Percentiles rank a stretch among this genome's conserved stretches.
These are phyloP conservation scores for Odontocerum albicorne DNA, from an alignment of 2,888 invertebrate species.

Conservation along the genomic window DNA sequence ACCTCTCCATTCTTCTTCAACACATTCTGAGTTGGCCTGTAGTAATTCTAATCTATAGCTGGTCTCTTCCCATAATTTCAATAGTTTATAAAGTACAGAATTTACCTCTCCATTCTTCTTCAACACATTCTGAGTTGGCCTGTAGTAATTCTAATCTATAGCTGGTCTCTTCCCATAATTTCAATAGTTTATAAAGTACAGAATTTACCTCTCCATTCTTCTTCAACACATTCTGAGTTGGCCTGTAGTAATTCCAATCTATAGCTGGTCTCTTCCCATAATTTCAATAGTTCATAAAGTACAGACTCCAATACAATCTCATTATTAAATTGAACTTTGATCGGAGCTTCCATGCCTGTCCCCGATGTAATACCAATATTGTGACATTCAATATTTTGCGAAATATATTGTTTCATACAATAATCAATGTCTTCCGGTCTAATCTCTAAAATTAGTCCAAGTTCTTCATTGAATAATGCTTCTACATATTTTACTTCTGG, in stretches of 20 bases:
- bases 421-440: conserved; percentile 55
- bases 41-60: conserved; percentile 85
- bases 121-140: conserved; percentile 75
- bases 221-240: conserved; percentile 72
- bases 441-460: conserved; percentile 84
- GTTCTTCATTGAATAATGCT: conserved; percentile 81
- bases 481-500: conserved; percentile 60
- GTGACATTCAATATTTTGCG: conserved; percentile 62
- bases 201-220: conserved; percentile 69
- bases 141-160: conserved; percentile 86
- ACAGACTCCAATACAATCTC: conserved; percentile 61
- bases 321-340: conserved; percentile 62
- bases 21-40: conserved; percentile 81
- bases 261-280: conserved; percentile 97
- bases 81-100: conserved; percentile 59
- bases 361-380: conserved; percentile 68
- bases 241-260: conserved; percentile 85
- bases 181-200: conserved; percentile 48
- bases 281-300: conserved; percentile 69
- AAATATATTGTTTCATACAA: conserved; percentile 63
- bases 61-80: conserved; percentile 93
- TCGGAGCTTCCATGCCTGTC: conserved; percentile 66
- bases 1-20: conserved; percentile 75
- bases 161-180: conserved; percentile 95
- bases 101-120: conserved; percentile 72